Evolutionary conservation across 1,140 invertebrate species (phyloP), one percentile per base, ranked within the genome.

Genomic region (Drosophila elegans): DNA sequence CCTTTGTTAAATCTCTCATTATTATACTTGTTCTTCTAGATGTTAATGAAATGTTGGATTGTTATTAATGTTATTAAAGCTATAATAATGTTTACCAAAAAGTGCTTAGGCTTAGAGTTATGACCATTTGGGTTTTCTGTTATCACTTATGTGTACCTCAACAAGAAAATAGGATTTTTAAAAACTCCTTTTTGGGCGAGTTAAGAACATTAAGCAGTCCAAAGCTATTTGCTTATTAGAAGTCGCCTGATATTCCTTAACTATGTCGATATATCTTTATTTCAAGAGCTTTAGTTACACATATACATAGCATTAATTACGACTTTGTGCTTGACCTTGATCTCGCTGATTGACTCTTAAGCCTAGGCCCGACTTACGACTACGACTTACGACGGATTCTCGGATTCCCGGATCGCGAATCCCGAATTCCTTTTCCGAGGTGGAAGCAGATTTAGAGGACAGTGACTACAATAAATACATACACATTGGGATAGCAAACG

Each of bases 391-490:
- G 69, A 71, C 27, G 34, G 34, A 4, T 39, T 5, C 27, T 42
- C 34, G 34, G 63, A 46, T 39, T 5, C 27, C 51, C 34, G 34
- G 63, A 46, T 12, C 10, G 25, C 9, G 36, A 36, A 71, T 49
- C 34, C 60, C 21, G 25, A 48, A 29, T 29, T n/a, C 44, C 29
- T 34, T 4, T 13, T 21, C 9, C 36, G 29, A 34, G 7, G 21
- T 39, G n/a, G 16, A 74, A 54, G 38, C 25, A 60, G 39, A 75
- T 32, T 48, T 56, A 60, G 45, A 57, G 53, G 62, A 63, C 75
- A 86, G 83, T 86, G 83, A 86, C 83, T 88, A 88, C 63, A 88
- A 88, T 88, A 88, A 88, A 88, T 88, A 88, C 83, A 85, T 46
- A 54, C 61, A 80, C 62, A 63, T 39, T 42, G 56, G 12, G 60